Evolutionary conservation across 2,113 vertebrate species (phyloP).

Genomic region (Clinocottus analis): DNA sequence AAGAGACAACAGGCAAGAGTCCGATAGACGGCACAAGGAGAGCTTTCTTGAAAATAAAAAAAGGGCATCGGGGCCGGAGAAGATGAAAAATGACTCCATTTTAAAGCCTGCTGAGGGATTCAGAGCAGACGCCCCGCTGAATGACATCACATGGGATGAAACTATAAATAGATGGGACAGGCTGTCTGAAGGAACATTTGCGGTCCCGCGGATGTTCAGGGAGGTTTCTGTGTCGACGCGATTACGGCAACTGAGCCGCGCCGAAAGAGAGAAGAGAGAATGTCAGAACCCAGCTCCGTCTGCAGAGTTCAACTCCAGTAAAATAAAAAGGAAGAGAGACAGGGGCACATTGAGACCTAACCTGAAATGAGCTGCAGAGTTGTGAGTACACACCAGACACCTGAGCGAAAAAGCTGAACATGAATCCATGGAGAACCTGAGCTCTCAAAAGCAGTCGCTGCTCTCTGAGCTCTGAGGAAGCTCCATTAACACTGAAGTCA

Average conservation of each 20-base stretch:
- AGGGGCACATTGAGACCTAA: slow-evolving; percentile 29
- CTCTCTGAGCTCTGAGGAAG: slow-evolving; percentile 59
- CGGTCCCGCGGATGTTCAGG: slow-evolving; percentile 37
- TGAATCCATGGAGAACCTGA: slow-evolving; percentile 58
- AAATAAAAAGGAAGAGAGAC: slow-evolving; percentile 18
- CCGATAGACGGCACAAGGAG: slow-evolving; percentile 40
- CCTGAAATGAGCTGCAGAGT: slow-evolving; percentile 58
- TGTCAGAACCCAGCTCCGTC: slow-evolving; percentile 32
- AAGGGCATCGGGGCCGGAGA: slow-evolving; percentile 52
- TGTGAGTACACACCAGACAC: slow-evolving; percentile 38
- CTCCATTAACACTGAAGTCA: slow-evolving; percentile 77
- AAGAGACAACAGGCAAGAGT: slow-evolving; percentile 20
- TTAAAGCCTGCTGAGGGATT: slow-evolving; percentile 64
- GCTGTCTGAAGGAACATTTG: slow-evolving; percentile 49
- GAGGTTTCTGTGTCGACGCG: slow-evolving; percentile 58
- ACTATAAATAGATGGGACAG: slow-evolving; percentile 69
- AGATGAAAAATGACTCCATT: slow-evolving; percentile 78
- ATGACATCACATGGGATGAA: slow-evolving; percentile 74
- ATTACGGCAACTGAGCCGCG: slow-evolving; percentile 57
- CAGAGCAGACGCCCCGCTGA: slow-evolving; percentile 58
- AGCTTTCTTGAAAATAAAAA: slow-evolving; percentile 75
- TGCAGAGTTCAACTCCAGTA: slow-evolving; percentile 4
- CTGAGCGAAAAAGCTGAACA: slow-evolving; percentile 35
- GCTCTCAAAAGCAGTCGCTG: slow-evolving; percentile 52
- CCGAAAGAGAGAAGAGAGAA: not conserved